Evolutionary conservation across 1,140 invertebrate genomes (phyloP), one percentile per base, ranked within the genome.

Genomic region (Linepithema humile): DNA sequence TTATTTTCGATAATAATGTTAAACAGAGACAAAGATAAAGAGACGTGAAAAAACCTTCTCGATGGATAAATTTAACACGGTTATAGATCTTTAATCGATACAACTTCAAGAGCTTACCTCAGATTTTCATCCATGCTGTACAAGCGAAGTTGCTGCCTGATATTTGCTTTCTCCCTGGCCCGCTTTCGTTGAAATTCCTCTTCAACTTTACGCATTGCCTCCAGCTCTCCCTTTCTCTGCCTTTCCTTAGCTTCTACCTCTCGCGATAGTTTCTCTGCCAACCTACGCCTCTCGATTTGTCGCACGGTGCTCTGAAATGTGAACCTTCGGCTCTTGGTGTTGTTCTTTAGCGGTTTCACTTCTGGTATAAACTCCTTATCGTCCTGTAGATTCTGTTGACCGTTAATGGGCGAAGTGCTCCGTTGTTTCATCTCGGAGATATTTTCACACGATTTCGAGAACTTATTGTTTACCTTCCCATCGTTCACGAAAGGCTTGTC

Each of bases 241-340:
- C 96, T 95, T 93, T 98, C 97, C 93, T 97, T 97, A 23, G 96
- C 95, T 89, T 97, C 97, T 0, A 96, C 97, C 91, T 97, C 96
- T 83, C 95, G 95, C 15, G 96, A 96, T 78, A 97, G 93, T 91
- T 96, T 96, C 85, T 97, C 97, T 1, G 97, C 96, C 60, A 97
- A 92, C 69, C 96, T 94, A 50, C 96, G 95, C 86, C 97, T 95
- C 92, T 98, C 97, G 43, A 97, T 95, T 91, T 97, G 96, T 32
- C 97, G 90, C 6, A 98, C 96, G 0, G 97, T 98, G 78, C 97
- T 97, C 92, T 98, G 97, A 92, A 97, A 98, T 0, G 96, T 97
- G 92, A 98, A 98, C 88, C 96, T 95, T 87, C 96, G 96, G 17
- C 91, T 83, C 87, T 95, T 95, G 48, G 89, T 89, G 43, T 83